A percentile compares a stretch with the other conserved stretches of the same genome.
Evolutionary conservation across 2,797 vertebrate genomes (phyloP).

Genomic region (Lepilemur ruficaudatus): DNA sequence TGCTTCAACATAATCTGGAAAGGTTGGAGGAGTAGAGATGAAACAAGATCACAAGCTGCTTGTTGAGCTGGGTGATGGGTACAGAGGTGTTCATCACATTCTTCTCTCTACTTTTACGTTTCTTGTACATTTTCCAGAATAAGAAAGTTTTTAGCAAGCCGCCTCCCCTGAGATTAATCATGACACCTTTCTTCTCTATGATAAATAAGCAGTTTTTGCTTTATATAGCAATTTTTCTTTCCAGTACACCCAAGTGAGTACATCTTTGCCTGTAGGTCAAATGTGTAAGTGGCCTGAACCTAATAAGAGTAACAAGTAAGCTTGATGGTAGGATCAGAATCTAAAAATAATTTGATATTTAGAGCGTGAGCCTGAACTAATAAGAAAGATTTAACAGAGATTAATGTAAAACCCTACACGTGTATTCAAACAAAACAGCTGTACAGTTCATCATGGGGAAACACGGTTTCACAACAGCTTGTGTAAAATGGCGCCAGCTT

Average conservation of each 20-base stretch:
- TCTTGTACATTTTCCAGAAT: neutral
- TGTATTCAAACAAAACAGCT: neutral
- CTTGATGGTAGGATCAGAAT: neutral
- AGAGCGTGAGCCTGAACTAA: neutral
- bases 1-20: neutral
- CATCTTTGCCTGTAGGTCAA: neutral
- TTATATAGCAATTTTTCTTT: neutral
- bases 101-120: neutral
- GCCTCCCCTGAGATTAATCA: neutral
- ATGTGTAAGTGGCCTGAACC: neutral
- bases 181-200: neutral
- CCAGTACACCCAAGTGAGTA: neutral
- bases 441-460: neutral
- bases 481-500: neutral
- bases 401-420: neutral
- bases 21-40: neutral
- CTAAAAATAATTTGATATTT: neutral
- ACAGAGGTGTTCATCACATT: neutral
- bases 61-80: neutral
- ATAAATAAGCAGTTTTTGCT: neutral
- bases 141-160: neutral
- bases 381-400: slow-evolving; percentile 44
- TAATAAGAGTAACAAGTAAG: neutral
- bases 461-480: neutral
- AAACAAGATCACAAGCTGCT: neutral